phyloP scores from a whole-genome alignment of 2,888 invertebrate genomes.

The Linnaemya tessellans region DNA sequence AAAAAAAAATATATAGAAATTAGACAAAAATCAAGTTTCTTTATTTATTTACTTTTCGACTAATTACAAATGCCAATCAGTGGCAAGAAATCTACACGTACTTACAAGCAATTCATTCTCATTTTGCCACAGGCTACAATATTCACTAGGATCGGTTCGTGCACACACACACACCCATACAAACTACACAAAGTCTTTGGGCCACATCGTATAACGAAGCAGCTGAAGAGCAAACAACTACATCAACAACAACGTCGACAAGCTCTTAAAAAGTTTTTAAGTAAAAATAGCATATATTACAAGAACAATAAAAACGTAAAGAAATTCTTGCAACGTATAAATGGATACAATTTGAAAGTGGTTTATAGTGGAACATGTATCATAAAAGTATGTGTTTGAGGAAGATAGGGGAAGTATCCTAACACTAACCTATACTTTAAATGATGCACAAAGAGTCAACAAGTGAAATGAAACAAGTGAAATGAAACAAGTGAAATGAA shows the following conservation, averaged over 20 bases:
- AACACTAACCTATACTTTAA: background rate
- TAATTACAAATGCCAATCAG: constrained; percentile 82
- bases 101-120: constrained; percentile 54
- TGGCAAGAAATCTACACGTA: constrained; percentile 75
- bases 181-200: background rate
- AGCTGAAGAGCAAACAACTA: constrained; percentile 25
- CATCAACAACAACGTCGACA: constrained; percentile 21
- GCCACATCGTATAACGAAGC: background rate
- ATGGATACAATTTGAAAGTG: constrained; percentile 66
- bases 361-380: constrained; percentile 26
- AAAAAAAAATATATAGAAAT: constrained; percentile 69
- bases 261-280: constrained; percentile 51
- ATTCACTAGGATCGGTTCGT: constrained; percentile 12
- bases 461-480: too few species aligned
- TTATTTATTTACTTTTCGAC: constrained; percentile 79
- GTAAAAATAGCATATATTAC: constrained; percentile 35
- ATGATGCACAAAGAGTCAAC: too few species aligned
- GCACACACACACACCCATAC: background rate
- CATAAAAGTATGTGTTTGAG: constrained; percentile 1
- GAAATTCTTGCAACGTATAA: constrained; percentile 54
- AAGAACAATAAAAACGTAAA: constrained; percentile 40
- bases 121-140: constrained; percentile 67
- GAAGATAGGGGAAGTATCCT: constrained; percentile 16
- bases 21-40: constrained; percentile 74
- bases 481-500: too few species aligned